Base-by-base conservation (phyloP, 37 sponge, comb jelly and placozoan genomes). In the Theonella swinhoei region DNA sequence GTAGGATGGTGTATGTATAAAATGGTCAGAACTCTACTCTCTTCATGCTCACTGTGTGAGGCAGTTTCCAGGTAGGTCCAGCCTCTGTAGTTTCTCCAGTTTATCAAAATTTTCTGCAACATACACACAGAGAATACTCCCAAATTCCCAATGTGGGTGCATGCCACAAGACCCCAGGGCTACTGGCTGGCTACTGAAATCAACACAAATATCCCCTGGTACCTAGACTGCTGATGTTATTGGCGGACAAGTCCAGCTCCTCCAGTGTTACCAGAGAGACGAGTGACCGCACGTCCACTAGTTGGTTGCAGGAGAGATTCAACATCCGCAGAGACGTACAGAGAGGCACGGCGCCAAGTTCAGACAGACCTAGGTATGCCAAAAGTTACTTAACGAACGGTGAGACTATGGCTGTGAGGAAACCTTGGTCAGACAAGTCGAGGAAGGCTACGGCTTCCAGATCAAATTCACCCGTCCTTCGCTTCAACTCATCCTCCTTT, bases 341-440 rank as follows among this genome's bases (percentile, higher is more conserved):
- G 8, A 24, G 23, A 22, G 84, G 68, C 4, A 83, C 37, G 66
- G 39, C 39, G 4, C 68, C 84, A 7, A 75, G 37, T 4, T 40
- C 62, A 32, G 8, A 1, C 3, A 83, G 35, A 24, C 47, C 84
- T 83, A 47, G 14, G 54, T 47, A 14, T n/a, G n/a, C n/a, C n/a
- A n/a, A n/a, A n/a, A n/a, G n/a, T n/a, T n/a, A n/a, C n/a, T n/a
- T n/a, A n/a, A n/a, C n/a, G n/a, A n/a, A n/a, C n/a, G n/a, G n/a
- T n/a, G n/a, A n/a, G n/a, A n/a, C n/a, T n/a, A n/a, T n/a, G n/a
- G n/a, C n/a, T n/a, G n/a, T n/a, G n/a, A n/a, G n/a, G n/a, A 25
- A 28, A 83, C 84, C 76, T 83, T 65, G 62, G 35, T 75, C 47
- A 64, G 84, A 83, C 23, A 83, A 25, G 66, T 83, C 65, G 9